These are phyloP conservation scores for Campoplex nolae DNA, from an alignment of 2,888 invertebrate species.

Conservation along the genomic window DNA sequence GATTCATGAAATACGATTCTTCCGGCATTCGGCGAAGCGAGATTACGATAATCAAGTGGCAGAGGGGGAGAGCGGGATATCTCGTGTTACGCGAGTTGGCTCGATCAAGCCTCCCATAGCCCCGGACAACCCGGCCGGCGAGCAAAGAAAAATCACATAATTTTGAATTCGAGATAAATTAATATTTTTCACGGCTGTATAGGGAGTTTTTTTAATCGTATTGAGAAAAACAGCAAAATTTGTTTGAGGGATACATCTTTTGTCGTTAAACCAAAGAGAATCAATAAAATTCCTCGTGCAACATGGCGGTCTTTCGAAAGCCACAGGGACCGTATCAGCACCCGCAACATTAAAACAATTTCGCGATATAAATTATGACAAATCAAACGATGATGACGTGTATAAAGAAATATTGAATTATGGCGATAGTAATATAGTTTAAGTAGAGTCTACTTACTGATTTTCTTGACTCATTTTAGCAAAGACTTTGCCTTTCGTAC, in stretches of 20 bases:
- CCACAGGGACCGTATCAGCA: conserved; percentile 72
- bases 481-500: conserved; percentile 69
- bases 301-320: conserved; percentile 82
- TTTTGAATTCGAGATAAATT: neutral
- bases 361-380: neutral
- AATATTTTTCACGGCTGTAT: neutral
- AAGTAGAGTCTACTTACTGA: conserved; percentile 79
- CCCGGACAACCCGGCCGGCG: conserved; percentile 48
- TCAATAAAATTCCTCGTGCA: conserved; percentile 83
- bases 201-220: neutral
- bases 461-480: conserved; percentile 82
- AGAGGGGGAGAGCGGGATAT: conserved; percentile 34
- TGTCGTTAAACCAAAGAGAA: conserved; percentile 82
- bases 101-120: conserved; percentile 19
- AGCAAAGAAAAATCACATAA: conserved; percentile 11
- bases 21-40: conserved; percentile 37
- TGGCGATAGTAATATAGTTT: neutral
- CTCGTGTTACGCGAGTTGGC: conserved; percentile 63
- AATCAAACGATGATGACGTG: neutral
- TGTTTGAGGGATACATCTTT: conserved; percentile 59
- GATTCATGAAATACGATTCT: conserved; percentile 57
- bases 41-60: conserved; percentile 34
- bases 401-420: neutral
- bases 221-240: neutral
- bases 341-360: conserved; percentile 4